Conservation (phyloP, 2,888 invertebrate genomes). For the Harpalus rubripes region DNA sequence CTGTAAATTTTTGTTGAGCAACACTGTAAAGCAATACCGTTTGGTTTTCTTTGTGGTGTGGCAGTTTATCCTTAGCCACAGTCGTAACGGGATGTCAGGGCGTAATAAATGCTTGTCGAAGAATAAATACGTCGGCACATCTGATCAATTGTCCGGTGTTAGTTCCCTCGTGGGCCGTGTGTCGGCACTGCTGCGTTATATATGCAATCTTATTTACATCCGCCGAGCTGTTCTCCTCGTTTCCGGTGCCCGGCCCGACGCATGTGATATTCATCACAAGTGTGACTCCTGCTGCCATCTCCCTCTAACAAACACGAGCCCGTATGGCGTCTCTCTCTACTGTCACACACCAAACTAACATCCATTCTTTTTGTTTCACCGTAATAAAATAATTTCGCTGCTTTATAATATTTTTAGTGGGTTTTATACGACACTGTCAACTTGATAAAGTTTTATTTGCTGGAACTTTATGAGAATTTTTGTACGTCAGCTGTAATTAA, state of each 20-base stretch:
- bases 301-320: neutral
- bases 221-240: constrained; percentile 54
- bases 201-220: constrained; percentile 67
- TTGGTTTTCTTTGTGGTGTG: too few relatives aligned
- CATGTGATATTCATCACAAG: constrained; percentile 63
- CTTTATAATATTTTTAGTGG: constrained; percentile 51
- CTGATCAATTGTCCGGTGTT: constrained; percentile 65
- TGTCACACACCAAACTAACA: constrained; percentile 49
- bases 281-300: neutral
- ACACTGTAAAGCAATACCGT: too few relatives aligned
- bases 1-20: too few relatives aligned
- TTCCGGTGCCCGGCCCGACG: constrained; percentile 39
- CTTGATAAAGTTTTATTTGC: constrained; percentile 40
- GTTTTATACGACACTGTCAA: constrained; percentile 38
- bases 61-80: too few relatives aligned
- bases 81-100: constrained; percentile 57
- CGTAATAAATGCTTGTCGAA: constrained; percentile 58
- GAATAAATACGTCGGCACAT: constrained; percentile 66
- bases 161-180: constrained; percentile 62
- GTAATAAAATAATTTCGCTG: constrained; percentile 52
- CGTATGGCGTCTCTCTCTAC: constrained; percentile 8
- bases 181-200: constrained; percentile 66
- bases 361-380: constrained; percentile 43
- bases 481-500: constrained; percentile 10
- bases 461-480: constrained; percentile 28